phyloP scores from a whole-genome alignment of 2,797 vertebrate species.

The Phaenicophaeus curvirostris region DNA sequence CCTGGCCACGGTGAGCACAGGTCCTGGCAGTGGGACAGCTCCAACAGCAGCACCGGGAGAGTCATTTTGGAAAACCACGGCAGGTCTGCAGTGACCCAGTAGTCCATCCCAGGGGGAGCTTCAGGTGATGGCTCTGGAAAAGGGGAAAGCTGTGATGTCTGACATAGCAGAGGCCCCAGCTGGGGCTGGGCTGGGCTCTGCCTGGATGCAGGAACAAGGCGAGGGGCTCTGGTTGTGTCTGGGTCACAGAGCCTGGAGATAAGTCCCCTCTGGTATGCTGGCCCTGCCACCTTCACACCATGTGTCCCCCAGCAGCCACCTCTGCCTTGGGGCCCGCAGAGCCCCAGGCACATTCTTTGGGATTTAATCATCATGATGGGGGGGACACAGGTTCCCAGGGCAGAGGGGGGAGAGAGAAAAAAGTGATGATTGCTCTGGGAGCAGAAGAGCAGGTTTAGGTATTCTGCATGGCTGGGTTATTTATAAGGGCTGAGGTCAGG shows the following conservation, averaged over 20 bases:
- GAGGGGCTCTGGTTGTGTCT: not conserved
- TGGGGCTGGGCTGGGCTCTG: not conserved
- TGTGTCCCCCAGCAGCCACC: not conserved
- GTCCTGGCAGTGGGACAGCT: not conserved
- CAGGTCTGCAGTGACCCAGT: not conserved
- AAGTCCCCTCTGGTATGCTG: not conserved
- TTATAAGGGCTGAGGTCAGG: constrained; percentile 42
- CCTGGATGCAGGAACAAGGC: not conserved
- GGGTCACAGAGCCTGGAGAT: not conserved
- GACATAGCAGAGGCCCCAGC: not conserved
- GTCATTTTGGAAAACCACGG: not conserved
- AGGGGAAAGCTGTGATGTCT: not conserved
- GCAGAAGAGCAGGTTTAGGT: not conserved
- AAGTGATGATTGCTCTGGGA: not conserved
- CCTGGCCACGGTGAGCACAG: rapidly evolving
- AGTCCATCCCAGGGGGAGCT: not conserved
- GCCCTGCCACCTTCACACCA: not conserved
- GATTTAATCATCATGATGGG: not conserved
- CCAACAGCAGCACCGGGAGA: rapidly evolving
- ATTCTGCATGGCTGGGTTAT: not conserved
- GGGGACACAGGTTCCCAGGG: not conserved
- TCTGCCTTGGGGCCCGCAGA: not conserved
- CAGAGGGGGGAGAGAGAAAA: not conserved
- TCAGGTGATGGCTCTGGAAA: not conserved
- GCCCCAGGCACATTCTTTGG: not conserved